Base-by-base conservation (phyloP, 2,113 vertebrate genomes). In the Tricholaema leucomelas region DNA sequence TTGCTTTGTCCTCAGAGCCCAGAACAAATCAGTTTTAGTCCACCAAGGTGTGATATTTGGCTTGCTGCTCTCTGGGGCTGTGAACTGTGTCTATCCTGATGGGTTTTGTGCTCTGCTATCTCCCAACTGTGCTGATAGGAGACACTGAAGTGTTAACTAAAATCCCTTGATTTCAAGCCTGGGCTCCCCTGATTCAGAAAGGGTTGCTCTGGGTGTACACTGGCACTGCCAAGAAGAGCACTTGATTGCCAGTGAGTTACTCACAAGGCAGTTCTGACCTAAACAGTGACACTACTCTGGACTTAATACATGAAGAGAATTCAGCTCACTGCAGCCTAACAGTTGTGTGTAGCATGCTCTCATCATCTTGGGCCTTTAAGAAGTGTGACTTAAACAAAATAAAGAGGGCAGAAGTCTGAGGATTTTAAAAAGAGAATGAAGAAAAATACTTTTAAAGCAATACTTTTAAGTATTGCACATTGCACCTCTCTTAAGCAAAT, bases 251-350 rank as follows among this genome's bases (percentile, higher is more conserved):
- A 44, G 42, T 44, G 15, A 48, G 25, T 36, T 54, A 63, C 38
- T 28, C 54, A 35, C 0, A 8, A 61, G 25, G 40, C 8, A 60
- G n/a, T n/a, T 69, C 44, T 33, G 38, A 0, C 0, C 15, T 76
- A 2, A 84, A 38, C 5, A 8, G 38, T 46, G n/a, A 52, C 77
- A 81, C 59, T 52, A 78, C 15, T 87, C 27, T 2, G 3, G 58
- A 46, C 56, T 16, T 72, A 3, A 3, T 19, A 20, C 16, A n/a
- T 36, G 54, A 85, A n/a, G 8, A 59, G 64, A 88, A 63, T 20
- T 36, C 21, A 84, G 31, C 38, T 54, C 59, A 50, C 20, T 30
- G 21, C 28, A 65, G 30, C 81, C 54, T 40, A 27, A 23, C 48
- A 44, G 85, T 28, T 78, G n/a, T 50, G 19, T 46, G 73, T 6